Conservation (phyloP, 2,113 vertebrate species). For the Mormyrus lacerda region DNA sequence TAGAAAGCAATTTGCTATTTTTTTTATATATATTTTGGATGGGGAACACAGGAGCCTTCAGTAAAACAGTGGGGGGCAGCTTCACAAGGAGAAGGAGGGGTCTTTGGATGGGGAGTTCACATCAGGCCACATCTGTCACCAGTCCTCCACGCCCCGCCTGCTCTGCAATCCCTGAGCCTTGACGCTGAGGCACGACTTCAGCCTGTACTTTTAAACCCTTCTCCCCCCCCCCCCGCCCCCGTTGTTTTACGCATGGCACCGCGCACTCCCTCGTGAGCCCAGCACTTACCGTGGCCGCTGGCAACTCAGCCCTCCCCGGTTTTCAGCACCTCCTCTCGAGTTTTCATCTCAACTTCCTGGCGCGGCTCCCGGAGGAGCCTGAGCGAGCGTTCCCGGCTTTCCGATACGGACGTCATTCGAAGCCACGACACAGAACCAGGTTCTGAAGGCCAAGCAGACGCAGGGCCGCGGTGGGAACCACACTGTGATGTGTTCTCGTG, state of each 20-base stretch:
- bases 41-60: constrained; percentile 50
- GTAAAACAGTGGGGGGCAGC: constrained; percentile 46
- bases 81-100: constrained; percentile 42
- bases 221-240: constrained; percentile 37
- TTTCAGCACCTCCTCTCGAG: constrained; percentile 41
- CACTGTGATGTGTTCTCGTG: neutral
- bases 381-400: neutral
- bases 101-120: constrained; percentile 42
- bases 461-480: neutral
- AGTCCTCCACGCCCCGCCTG: constrained; percentile 20
- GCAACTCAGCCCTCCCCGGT: constrained; percentile 52
- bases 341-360: constrained; percentile 48
- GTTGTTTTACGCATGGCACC: constrained; percentile 59
- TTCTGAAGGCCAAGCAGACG: neutral
- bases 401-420: constrained; percentile 41
- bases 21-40: constrained; percentile 43
- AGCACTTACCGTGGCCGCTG: constrained; percentile 47
- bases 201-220: neutral
- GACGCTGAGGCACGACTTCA: neutral
- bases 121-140: constrained; percentile 45
- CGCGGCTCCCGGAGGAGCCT: constrained; percentile 28
- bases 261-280: constrained; percentile 48
- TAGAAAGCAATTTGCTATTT: constrained; percentile 37
- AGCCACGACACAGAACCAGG: neutral
- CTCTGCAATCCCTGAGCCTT: neutral